Evolutionary conservation across 2,797 vertebrate species (phyloP), one percentile per base, ranked within the genome.

Genomic region (Heliangelus exortis): DNA sequence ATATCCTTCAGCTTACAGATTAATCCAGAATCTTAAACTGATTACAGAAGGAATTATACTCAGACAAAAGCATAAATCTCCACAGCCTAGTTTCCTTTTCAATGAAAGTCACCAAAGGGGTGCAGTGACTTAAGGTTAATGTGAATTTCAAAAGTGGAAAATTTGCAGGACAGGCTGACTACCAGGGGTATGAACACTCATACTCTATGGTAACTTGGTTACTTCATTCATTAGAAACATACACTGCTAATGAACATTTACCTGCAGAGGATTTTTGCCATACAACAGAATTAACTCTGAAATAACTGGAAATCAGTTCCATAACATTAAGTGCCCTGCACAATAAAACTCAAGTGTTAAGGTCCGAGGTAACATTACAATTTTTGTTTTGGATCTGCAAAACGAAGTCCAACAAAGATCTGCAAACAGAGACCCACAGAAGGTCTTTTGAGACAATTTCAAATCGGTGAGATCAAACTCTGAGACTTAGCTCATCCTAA

Each of bases 41-140:
- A 89, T 73, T 82, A 87, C n/a, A 87, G 55, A 88, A 66, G 23
- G 33, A 84, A 92, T 94, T 74, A 96, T 4, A 66, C 29, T 91
- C 67, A 78, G 51, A 79, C 55, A 66, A 84, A 92, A 73, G 12
- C n/a, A 23, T 13, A 0, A 80, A 84, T 41, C 71, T 84, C 39
- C 33, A 90, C 4, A 26, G 18, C 11, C 74, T 6, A 59, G 39
- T 31, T 57, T 80, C 20, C 54, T 83, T 50, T 71, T 67, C 50
- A 65, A 67, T 47, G 7, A 9, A 77, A 73, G 15, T 9, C 31
- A 47, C 26, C 85, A 57, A 67, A 67, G 18, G 12, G 61, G 68
- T 20, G 13, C 22, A 45, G 21, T 29, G 2, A 68, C 39, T 73
- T 16, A 75, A 84, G 22, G 58, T 84, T 63, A 58, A 76, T 14